Evolutionary conservation across 2,888 invertebrate species (phyloP).

Genomic region (Pseudococcus viburni): DNA sequence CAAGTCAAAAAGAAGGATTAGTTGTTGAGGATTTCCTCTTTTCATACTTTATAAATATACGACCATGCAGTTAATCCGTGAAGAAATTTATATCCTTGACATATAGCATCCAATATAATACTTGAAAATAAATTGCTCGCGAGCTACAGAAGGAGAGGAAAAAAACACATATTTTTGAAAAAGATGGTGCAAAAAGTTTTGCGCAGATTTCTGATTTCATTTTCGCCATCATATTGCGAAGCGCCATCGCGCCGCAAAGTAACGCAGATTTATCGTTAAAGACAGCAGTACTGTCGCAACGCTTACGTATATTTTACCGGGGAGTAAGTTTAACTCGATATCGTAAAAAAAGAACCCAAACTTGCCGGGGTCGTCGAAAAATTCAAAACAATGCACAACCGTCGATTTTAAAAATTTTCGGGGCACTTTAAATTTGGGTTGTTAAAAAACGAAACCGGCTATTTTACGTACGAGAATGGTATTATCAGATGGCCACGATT

Average conservation of each 20-base stretch:
- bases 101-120: slow-evolving; percentile 58
- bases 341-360: slow-evolving; percentile 7
- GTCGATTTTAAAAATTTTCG: slow-evolving; percentile 48
- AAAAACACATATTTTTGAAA: slow-evolving; percentile 48
- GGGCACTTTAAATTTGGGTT: slow-evolving; percentile 34
- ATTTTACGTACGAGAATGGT: not conserved
- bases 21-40: slow-evolving; percentile 57
- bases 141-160: not conserved
- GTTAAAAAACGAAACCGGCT: slow-evolving; percentile 5
- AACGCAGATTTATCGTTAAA: slow-evolving; percentile 44
- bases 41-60: slow-evolving; percentile 59
- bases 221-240: slow-evolving; percentile 30
- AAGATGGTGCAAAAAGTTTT: slow-evolving; percentile 44
- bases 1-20: slow-evolving; percentile 57
- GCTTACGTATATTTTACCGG: slow-evolving; percentile 1
- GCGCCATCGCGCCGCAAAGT: not conserved
- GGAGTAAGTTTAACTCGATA: not conserved
- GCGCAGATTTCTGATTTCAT: slow-evolving; percentile 54
- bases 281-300: slow-evolving; percentile 37
- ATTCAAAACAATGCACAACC: slow-evolving; percentile 3
- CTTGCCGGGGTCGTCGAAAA: not conserved
- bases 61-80: slow-evolving; percentile 48
- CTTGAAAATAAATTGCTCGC: slow-evolving; percentile 47
- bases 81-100: slow-evolving; percentile 58
- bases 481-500: slow-evolving; percentile 3